These are phyloP conservation scores for Leptopilina syphax DNA, from an alignment of 2,888 invertebrate genomes.

Conservation along the genomic window DNA sequence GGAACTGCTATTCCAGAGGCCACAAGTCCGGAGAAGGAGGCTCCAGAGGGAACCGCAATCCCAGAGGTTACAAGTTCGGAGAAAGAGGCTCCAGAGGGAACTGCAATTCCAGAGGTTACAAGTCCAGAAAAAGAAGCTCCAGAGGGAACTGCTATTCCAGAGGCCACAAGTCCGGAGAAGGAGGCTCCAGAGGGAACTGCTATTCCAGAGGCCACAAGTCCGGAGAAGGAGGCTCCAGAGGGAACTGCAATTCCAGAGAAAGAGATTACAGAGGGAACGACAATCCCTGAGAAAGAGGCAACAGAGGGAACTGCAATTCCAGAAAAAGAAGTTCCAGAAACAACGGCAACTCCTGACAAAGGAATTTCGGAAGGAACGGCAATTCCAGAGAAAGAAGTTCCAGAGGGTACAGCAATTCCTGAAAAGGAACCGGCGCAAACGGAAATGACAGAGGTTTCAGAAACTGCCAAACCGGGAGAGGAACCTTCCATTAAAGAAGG, in stretches of 20 bases:
- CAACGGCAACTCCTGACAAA: constrained; percentile 22
- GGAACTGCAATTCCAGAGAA: not conserved
- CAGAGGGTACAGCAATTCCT: not conserved
- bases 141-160: not conserved
- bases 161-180: not conserved
- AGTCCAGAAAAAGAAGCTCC: not conserved
- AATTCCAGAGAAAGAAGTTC: not conserved
- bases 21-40: too few species aligned
- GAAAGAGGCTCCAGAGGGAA: too few species aligned
- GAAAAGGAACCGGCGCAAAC: not conserved
- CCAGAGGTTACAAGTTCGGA: too few species aligned
- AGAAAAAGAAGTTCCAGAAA: not conserved
- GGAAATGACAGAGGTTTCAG: not conserved
- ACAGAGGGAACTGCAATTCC: too few species aligned
- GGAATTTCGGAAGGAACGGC: constrained; percentile 28
- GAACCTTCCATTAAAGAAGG: too few species aligned
- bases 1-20: not conserved
- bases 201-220: not conserved
- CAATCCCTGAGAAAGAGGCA: too few species aligned
- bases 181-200: constrained; percentile 2
- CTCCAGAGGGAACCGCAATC: too few species aligned
- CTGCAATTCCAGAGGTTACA: too few species aligned
- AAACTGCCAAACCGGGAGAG: too few species aligned
- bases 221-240: not conserved
- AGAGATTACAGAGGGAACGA: too few species aligned